Conservation (phyloP, 2,797 vertebrate genomes). For the Sebastes kiyomatsui region DNA sequence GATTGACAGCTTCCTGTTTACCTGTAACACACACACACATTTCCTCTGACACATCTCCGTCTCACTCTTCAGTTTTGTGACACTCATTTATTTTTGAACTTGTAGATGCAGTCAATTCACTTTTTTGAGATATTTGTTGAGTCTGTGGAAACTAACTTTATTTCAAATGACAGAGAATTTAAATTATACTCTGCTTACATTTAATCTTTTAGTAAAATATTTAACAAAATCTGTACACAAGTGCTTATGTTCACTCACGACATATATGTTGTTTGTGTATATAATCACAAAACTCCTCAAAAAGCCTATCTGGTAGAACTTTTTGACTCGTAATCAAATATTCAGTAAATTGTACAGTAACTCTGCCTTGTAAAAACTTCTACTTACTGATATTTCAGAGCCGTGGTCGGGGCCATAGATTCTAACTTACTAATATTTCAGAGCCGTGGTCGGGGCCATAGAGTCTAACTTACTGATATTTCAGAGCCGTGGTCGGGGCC, state of each 20-base stretch:
- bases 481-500: fast-evolving
- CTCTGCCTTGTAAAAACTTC: too few relatives aligned
- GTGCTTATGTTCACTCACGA: background rate
- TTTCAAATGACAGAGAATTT: background rate
- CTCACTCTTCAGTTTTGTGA: background rate
- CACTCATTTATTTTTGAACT: background rate
- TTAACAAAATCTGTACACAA: background rate
- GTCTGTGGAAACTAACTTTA: background rate
- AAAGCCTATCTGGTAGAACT: background rate
- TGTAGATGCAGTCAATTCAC: background rate
- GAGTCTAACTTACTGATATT: too few relatives aligned
- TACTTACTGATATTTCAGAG: too few relatives aligned
- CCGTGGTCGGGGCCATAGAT: too few relatives aligned
- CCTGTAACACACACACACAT: background rate
- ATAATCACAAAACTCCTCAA: background rate
- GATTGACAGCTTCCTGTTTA: constrained; percentile 4
- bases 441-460: fast-evolving
- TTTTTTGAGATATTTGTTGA: background rate
- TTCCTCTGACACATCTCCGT: background rate
- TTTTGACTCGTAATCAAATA: background rate
- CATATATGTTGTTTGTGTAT: too few relatives aligned
- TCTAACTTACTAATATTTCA: too few relatives aligned
- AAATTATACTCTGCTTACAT: background rate
- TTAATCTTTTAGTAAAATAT: background rate
- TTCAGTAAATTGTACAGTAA: too few relatives aligned